Conservation (phyloP, 2,113 vertebrate genomes). For the Amazona vittata region DNA sequence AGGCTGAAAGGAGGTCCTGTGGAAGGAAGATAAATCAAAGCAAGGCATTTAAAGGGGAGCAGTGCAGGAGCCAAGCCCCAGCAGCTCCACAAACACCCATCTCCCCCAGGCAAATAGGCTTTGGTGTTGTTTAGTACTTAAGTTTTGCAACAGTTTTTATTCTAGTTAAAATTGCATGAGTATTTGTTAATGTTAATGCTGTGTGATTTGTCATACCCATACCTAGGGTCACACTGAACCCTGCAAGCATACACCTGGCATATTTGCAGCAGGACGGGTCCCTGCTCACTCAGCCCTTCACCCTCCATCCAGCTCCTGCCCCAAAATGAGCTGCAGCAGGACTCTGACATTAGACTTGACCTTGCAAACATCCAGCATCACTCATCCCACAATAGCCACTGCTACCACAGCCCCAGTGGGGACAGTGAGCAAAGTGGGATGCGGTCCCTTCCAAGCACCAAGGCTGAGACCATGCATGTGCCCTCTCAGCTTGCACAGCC, state of each 20-base stretch:
- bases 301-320: neutral
- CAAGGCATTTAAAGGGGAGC: neutral
- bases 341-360: rapidly evolving
- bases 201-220: neutral
- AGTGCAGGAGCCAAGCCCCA: neutral
- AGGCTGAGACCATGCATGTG: neutral
- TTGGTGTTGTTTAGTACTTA: rapidly evolving
- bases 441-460: rapidly evolving
- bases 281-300: neutral
- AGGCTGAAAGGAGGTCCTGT: neutral
- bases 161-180: neutral
- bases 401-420: rapidly evolving
- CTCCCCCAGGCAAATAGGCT: neutral
- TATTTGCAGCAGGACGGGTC: neutral
- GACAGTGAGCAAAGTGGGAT: rapidly evolving
- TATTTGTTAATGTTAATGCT: neutral
- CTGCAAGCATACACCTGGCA: neutral
- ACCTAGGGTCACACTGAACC: neutral
- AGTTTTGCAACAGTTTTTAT: conserved; percentile 20
- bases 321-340: neutral
- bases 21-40: conserved; percentile 5
- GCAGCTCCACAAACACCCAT: neutral
- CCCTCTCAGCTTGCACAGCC: neutral
- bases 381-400: neutral
- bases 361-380: neutral